Conservation (phyloP, 1,140 invertebrate genomes). For the Nephotettix cincticeps region DNA sequence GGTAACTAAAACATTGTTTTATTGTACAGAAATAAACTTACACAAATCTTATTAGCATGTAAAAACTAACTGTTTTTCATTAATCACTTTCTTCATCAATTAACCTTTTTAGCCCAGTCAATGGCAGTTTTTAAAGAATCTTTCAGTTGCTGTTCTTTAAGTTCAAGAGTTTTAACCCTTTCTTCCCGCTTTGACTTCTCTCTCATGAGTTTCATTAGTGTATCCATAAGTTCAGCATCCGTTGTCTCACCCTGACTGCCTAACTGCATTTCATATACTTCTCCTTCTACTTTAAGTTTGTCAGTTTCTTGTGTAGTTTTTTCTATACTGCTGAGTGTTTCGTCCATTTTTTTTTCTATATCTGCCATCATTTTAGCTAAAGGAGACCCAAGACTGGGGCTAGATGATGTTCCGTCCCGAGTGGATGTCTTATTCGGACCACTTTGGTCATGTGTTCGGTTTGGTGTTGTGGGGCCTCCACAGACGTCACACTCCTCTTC, state of each 20-base stretch:
- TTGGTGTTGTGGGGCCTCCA: too few relatives aligned
- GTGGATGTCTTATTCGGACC: too few relatives aligned
- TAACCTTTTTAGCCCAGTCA: conserved; percentile 1
- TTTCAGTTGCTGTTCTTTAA: conserved; percentile 1
- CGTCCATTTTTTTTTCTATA: conserved; percentile 46
- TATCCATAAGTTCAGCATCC: neutral
- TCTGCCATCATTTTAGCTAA: conserved; percentile 86
- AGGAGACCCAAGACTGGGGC: conserved; percentile 47
- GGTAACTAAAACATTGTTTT: too few relatives aligned
- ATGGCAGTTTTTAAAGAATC: neutral
- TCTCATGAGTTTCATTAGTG: neutral
- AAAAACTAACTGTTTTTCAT: too few relatives aligned
- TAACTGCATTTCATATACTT: neutral
- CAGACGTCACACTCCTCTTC: too few relatives aligned
- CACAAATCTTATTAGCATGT: too few relatives aligned
- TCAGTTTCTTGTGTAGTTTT: neutral
- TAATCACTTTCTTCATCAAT: too few relatives aligned
- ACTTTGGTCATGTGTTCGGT: too few relatives aligned
- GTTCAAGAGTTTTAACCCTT: neutral
- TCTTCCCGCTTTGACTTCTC: neutral
- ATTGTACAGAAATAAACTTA: too few relatives aligned
- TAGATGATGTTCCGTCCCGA: too few relatives aligned
- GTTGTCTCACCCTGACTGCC: neutral
- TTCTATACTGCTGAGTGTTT: neutral
- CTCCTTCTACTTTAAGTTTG: neutral